A percentile compares a stretch with the other conserved stretches of the same genome.
Evolutionary conservation across 1,140 invertebrate species (phyloP).

Genomic region (Drosophila cardini): DNA sequence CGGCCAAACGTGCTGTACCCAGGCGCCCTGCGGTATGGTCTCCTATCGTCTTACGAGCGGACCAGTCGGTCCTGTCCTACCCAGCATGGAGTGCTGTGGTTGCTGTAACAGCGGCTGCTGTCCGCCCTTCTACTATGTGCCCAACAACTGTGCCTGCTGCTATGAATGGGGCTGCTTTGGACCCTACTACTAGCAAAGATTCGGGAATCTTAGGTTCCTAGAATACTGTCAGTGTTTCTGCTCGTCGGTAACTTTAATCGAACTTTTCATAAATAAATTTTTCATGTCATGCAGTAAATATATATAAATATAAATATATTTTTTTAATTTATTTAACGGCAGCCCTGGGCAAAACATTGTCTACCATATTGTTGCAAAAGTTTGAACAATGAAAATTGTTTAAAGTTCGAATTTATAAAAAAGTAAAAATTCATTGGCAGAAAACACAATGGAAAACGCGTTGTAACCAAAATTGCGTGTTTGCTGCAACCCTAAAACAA

Average conservation of each 20-base stretch:
- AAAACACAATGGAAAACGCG: constrained; percentile 43
- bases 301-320: too few species aligned
- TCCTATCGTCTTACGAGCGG: constrained; percentile 60
- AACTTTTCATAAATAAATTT: constrained; percentile 72
- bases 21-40: constrained; percentile 51
- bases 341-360: constrained; percentile 8
- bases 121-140: constrained; percentile 65
- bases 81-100: constrained; percentile 49
- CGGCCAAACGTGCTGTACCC: constrained; percentile 27
- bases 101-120: constrained; percentile 42
- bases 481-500: constrained; percentile 48
- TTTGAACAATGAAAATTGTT: constrained; percentile 61
- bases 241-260: constrained; percentile 28
- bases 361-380: constrained; percentile 44
- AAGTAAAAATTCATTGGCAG: constrained; percentile 38
- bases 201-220: not conserved
- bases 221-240: too few species aligned
- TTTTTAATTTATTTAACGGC: not conserved
- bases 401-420: constrained; percentile 50
- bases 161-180: constrained; percentile 67
- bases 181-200: constrained; percentile 53
- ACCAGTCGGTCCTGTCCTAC: constrained; percentile 57
- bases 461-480: constrained; percentile 53
- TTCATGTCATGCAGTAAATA: constrained; percentile 34
- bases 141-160: constrained; percentile 59